These are phyloP conservation scores for Delichon dasypus DNA, from an alignment of 2,797 vertebrate species.

Conservation along the genomic window DNA sequence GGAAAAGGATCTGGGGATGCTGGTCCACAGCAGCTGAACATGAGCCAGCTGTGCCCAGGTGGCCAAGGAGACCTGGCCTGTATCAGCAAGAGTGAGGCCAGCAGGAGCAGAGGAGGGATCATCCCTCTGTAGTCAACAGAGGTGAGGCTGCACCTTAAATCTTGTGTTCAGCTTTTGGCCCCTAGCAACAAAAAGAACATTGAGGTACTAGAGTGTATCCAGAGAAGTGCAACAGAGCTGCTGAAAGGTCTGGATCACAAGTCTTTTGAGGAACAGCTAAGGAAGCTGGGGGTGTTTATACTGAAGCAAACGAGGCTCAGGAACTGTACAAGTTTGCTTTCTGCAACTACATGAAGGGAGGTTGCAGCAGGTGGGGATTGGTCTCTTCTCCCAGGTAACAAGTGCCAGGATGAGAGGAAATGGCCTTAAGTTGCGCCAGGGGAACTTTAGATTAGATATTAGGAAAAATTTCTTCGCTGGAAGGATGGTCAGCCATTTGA, in stretches of 20 bases:
- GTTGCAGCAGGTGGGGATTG: background rate
- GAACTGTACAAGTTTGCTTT: no score
- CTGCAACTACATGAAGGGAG: background rate
- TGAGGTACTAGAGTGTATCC: background rate
- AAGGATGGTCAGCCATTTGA: background rate
- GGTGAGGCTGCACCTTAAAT: background rate
- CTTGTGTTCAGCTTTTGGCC: background rate
- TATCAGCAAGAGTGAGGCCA: background rate
- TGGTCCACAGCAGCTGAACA: background rate
- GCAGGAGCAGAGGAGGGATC: background rate
- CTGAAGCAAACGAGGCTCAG: background rate
- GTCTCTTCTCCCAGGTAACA: background rate
- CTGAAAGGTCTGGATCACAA: background rate
- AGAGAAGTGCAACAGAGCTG: background rate
- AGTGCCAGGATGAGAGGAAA: background rate
- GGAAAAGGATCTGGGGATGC: background rate
- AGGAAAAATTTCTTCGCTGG: background rate
- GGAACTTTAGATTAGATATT: background rate
- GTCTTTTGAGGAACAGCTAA: background rate
- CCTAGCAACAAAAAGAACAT: background rate
- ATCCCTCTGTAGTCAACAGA: background rate
- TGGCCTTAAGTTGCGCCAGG: background rate
- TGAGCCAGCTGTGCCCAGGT: background rate
- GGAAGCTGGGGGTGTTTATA: background rate
- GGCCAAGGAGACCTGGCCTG: background rate